Evolutionary conservation across 1,140 invertebrate species (phyloP).

Genomic region (Aphidius gifuensis): DNA sequence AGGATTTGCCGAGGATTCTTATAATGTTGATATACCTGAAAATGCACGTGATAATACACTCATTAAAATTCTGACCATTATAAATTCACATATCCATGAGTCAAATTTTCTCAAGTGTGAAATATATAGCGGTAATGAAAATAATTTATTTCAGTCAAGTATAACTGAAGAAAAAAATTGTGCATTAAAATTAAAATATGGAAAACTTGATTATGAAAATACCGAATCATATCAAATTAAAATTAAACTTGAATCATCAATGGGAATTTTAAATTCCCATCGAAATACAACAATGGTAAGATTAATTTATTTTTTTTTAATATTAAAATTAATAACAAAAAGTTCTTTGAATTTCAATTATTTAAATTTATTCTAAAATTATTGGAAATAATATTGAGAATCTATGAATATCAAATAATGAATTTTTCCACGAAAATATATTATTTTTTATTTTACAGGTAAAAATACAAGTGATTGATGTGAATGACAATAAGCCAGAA

Average conservation of each 20-base stretch:
- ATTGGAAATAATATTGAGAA: slow-evolving; percentile 4
- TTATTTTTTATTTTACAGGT: slow-evolving; percentile 51
- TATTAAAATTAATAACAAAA: too few species aligned
- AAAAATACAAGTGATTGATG: slow-evolving; percentile 77
- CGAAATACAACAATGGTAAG: slow-evolving; percentile 64
- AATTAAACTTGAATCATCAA: slow-evolving; percentile 70
- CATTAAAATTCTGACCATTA: slow-evolving; percentile 70
- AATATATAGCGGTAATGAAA: slow-evolving; percentile 68
- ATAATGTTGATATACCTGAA: slow-evolving; percentile 77
- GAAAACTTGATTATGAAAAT: slow-evolving; percentile 72
- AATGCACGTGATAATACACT: slow-evolving; percentile 67
- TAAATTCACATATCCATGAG: slow-evolving; percentile 66
- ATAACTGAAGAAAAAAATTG: slow-evolving; percentile 77
- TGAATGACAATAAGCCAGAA: slow-evolving; percentile 82
- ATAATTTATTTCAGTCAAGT: slow-evolving; percentile 67
- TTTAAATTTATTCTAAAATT: not conserved
- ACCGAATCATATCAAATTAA: slow-evolving; percentile 71
- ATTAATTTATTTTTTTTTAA: slow-evolving; percentile 13
- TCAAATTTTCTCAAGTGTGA: slow-evolving; percentile 72
- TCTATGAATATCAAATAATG: slow-evolving; percentile 1
- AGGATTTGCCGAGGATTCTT: slow-evolving; percentile 78
- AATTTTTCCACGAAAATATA: not conserved
- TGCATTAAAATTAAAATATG: slow-evolving; percentile 66
- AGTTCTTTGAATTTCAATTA: too few species aligned
- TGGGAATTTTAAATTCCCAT: slow-evolving; percentile 73